Evolutionary conservation across 2,888 invertebrate genomes (phyloP).

Genomic region (Cataglyphis livida): DNA sequence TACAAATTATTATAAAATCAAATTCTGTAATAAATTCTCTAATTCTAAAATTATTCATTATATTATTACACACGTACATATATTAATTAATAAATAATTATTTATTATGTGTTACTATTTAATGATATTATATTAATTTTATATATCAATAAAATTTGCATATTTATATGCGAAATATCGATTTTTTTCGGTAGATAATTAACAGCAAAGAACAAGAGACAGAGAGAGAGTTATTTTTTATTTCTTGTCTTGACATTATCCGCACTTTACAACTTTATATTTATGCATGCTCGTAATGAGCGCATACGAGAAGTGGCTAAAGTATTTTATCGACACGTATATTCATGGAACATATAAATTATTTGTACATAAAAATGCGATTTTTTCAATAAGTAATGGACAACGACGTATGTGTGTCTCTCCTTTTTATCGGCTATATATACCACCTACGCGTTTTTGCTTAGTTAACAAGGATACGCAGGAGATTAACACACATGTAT

Average conservation of each 20-base stretch:
- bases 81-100: background rate
- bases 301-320: background rate
- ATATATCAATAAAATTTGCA: background rate
- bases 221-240: background rate
- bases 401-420: constrained; percentile 30
- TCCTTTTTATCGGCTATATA: constrained; percentile 24
- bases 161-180: background rate
- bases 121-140: background rate
- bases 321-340: constrained; percentile 6
- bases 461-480: constrained; percentile 39
- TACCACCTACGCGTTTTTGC: constrained; percentile 37
- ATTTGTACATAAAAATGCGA: constrained; percentile 14
- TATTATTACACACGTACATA: background rate
- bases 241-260: background rate
- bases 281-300: constrained; percentile 4
- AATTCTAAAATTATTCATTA: background rate
- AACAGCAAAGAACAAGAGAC: constrained; percentile 12
- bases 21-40: background rate
- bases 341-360: background rate
- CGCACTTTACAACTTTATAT: constrained; percentile 14
- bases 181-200: background rate
- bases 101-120: too few relatives aligned
- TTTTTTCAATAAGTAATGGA: constrained; percentile 45
- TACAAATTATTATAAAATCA: background rate
- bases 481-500: constrained; percentile 1